phyloP scores from a whole-genome alignment of 2,797 vertebrate species.

The Lepus townsendii region DNA sequence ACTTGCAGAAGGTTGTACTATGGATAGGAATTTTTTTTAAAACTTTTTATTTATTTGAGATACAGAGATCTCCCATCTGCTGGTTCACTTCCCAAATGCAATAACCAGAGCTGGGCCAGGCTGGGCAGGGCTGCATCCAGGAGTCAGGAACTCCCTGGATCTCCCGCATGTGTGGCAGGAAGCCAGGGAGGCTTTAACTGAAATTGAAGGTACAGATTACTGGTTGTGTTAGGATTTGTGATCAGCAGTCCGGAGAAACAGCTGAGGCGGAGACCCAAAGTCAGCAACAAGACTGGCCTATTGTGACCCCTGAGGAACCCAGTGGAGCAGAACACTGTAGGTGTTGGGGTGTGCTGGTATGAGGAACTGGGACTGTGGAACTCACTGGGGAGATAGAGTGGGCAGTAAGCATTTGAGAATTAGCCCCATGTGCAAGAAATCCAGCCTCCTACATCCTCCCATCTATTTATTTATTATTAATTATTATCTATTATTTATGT shows the following conservation, averaged over 20 bases:
- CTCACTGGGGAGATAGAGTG: background rate
- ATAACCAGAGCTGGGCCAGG: too few relatives aligned
- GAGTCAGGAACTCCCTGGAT: too few relatives aligned
- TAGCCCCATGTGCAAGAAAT: background rate
- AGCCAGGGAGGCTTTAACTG: background rate
- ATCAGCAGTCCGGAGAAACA: slow-evolving; percentile 1
- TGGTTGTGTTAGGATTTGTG: background rate
- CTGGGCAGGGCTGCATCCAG: too few relatives aligned
- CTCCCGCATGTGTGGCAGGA: too few relatives aligned
- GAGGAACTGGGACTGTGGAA: background rate
- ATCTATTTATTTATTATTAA: background rate
- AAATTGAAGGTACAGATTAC: background rate
- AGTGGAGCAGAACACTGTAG: background rate
- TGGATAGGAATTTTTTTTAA: background rate
- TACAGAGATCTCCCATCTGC: too few relatives aligned
- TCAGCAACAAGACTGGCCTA: background rate
- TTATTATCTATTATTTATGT: too few relatives aligned
- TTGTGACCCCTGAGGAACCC: background rate
- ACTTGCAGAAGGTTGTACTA: background rate
- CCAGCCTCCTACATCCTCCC: background rate
- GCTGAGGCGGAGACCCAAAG: background rate
- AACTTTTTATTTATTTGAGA: too few relatives aligned
- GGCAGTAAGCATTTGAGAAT: background rate
- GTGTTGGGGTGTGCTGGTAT: background rate
- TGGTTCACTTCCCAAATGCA: too few relatives aligned